A percentile compares a stretch with the other conserved stretches of the same genome.
Evolutionary conservation across 2,113 vertebrate genomes (phyloP).

Genomic region (Catagonus wagneri): DNA sequence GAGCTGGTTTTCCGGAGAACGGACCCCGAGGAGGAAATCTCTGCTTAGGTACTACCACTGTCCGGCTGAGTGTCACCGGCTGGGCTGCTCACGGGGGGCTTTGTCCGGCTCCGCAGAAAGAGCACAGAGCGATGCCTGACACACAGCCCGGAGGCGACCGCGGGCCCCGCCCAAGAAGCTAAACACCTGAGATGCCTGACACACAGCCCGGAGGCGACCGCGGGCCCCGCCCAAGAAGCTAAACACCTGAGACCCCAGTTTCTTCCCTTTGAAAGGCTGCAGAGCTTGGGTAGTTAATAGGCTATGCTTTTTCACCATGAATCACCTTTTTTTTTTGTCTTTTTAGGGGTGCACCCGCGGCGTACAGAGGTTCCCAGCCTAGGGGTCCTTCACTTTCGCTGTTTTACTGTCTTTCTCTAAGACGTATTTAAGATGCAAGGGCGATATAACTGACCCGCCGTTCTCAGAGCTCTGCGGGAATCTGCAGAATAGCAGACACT

Average conservation of each 20-base stretch:
- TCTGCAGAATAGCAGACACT: neutral
- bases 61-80: too few species aligned
- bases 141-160: rapidly evolving
- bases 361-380: too few species aligned
- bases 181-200: neutral
- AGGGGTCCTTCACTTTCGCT: neutral
- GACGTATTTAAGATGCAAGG: neutral
- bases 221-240: rapidly evolving
- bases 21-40: neutral
- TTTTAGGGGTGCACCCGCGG: too few species aligned
- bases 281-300: neutral
- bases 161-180: rapidly evolving
- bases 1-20: neutral
- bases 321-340: neutral
- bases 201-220: rapidly evolving
- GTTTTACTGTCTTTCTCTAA: neutral
- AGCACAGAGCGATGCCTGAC: neutral
- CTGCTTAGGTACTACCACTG: too few species aligned
- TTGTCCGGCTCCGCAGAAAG: neutral
- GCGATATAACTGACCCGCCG: neutral
- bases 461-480: neutral
- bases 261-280: neutral
- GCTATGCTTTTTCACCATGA: neutral
- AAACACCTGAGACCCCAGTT: neutral
- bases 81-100: neutral